phyloP scores from a whole-genome alignment of 2,797 vertebrate species.

The Benthosema pterotum region DNA sequence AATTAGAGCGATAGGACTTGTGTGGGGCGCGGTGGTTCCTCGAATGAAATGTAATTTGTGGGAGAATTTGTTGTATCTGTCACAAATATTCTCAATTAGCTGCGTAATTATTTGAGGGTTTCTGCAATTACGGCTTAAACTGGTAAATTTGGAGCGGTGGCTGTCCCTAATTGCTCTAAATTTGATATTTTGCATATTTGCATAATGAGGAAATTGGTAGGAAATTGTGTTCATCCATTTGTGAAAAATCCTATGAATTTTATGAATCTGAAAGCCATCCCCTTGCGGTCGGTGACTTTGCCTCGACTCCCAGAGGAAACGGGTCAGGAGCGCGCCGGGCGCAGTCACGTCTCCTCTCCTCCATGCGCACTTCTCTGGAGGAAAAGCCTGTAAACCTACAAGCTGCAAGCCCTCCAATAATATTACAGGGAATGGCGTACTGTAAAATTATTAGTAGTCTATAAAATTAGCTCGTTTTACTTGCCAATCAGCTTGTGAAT shows the following conservation, averaged over 20 bases:
- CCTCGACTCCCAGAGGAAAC: constrained; percentile 90
- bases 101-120: constrained; percentile 99
- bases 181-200: constrained; percentile 99
- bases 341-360: constrained; percentile 82
- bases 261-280: constrained; percentile 95
- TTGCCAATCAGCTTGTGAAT: background rate
- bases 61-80: constrained; percentile 99
- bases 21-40: constrained; percentile 90
- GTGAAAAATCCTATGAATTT: constrained; percentile 99
- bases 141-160: constrained; percentile 98
- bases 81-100: constrained; percentile 99
- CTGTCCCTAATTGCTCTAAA: constrained; percentile 99
- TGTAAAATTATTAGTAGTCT: constrained; percentile 8
- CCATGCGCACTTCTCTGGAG: constrained; percentile 66
- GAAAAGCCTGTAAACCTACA: constrained; percentile 19
- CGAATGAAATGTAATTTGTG: constrained; percentile 99
- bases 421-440: constrained; percentile 10
- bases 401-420: constrained; percentile 22
- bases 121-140: constrained; percentile 98
- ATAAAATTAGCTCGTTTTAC: constrained; percentile 2
- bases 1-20: constrained; percentile 96
- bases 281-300: constrained; percentile 94
- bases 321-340: constrained; percentile 79
- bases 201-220: constrained; percentile 99
- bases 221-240: constrained; percentile 99